Conservation (phyloP, 2,888 invertebrate species). For the Leucophenga maculata region DNA sequence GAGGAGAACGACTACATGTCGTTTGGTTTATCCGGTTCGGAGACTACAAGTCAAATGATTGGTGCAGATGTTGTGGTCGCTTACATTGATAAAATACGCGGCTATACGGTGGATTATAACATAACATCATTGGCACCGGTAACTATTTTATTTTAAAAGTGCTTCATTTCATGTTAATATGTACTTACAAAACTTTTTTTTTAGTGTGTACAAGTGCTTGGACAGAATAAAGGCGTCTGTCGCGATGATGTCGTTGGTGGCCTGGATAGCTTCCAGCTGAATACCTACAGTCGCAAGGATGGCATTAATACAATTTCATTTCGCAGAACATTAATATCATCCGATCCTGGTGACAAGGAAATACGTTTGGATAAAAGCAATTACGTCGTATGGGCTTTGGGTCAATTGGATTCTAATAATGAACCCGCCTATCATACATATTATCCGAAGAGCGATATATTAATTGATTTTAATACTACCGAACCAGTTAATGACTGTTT, state of each 20-base stretch:
- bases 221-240: constrained; percentile 89
- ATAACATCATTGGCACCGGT: constrained; percentile 87
- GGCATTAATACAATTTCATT: constrained; percentile 87
- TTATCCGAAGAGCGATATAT: constrained; percentile 82
- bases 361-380: constrained; percentile 78
- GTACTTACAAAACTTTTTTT: constrained; percentile 42
- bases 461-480: constrained; percentile 78
- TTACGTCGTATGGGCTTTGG: constrained; percentile 88
- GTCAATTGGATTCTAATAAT: constrained; percentile 81
- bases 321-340: constrained; percentile 81
- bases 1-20: constrained; percentile 87
- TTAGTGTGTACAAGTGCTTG: constrained; percentile 88
- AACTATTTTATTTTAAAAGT: constrained; percentile 39
- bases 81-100: constrained; percentile 81
- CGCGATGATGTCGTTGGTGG: constrained; percentile 87
- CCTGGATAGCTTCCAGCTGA: constrained; percentile 85
- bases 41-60: constrained; percentile 82
- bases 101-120: constrained; percentile 87
- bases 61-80: constrained; percentile 89
- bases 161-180: not conserved
- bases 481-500: constrained; percentile 82
- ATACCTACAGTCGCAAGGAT: constrained; percentile 80
- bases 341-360: constrained; percentile 84
- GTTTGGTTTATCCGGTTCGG: constrained; percentile 88
- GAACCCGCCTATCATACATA: constrained; percentile 89